Base-by-base conservation (phyloP, 2,888 invertebrate genomes). In the Conus canariensis region DNA sequence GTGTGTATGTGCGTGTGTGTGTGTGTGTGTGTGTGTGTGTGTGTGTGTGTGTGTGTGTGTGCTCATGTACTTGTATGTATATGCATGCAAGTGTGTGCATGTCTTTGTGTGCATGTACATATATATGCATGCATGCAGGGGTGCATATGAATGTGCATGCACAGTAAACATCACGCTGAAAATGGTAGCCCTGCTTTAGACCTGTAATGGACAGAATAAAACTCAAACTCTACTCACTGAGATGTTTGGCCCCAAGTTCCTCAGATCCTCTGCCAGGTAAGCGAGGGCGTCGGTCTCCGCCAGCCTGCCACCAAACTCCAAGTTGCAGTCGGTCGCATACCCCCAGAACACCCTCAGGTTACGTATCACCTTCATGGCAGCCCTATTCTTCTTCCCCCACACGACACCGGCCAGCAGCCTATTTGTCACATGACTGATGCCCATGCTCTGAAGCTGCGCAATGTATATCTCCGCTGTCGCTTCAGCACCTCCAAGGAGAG, bases 191-290 rank as follows among this genome's bases (percentile, higher is more conserved):
- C 30, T 30, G 30, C 30, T 30, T 30, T 30, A 30, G 30, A 30
- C 30, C 30, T 30, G 30, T 59, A 7, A 59, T 58, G 8, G 6
- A 85, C 25, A 6, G 16, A 67, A 45, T 45, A 4, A 45, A 45
- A 45, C 45, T 45, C 45, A 45, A 45, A 25, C 25, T 14, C 12
- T 6, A 67, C 86, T 10, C 45, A 86, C 86, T 5, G 3, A 6
- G 25, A 67, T 67, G 30, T 25, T 45, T 45, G 25, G 56, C 16
- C 82, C 67, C 67, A 83, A 19, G n/a, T 89, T 60, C 56, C 85
- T 89, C 8, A 89, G n/a, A 19, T 89, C 89, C 12, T 89, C 89
- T 10, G 10, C 56, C 19, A 89, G 64, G 58, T n/a, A 85, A 4
- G 64, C 30, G 16, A 89, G 30, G 3, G 45, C 82, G 7, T 10